Base-by-base conservation (phyloP, 2,113 vertebrate genomes). In the Dicerorhinus sumatrensis region DNA sequence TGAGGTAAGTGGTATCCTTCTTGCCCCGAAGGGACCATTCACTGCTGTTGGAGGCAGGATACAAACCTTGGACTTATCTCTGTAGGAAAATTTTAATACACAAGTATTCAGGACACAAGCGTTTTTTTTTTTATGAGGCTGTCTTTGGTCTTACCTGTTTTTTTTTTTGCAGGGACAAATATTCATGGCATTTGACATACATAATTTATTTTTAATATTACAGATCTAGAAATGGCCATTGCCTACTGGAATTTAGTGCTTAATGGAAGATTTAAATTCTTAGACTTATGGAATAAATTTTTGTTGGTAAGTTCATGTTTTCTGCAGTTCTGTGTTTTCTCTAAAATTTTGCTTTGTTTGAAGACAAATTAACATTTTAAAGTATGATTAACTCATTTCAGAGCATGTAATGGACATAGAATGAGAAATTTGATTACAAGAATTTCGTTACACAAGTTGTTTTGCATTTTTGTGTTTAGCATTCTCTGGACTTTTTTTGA, bases 221-320 rank as follows among this genome's bases (percentile, higher is more conserved):
- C 99, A 99, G 99, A 99, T 99, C 99, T 99, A 99, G 99, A 99
- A 99, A 99, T 99, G 99, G 99, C 99, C 98, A 99, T 99, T 98
- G 99, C 99, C 94, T 99, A 99, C 98, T 99, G 99, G 99, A 99
- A 99, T 99, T 99, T 99, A 99, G 99, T 99, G 98, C 99, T 99
- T 98, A 99, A 99, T 97, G 99, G 99, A 99, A 99, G 99, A 99
- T 99, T 99, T 99, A 99, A 99, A 99, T 99, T 99, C 99, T 98
- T 99, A 99, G 99, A 99, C 98, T 99, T 99, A 98, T 99, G 99
- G 99, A 99, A 99, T 98, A 99, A 99, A 98, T 99, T 99, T 99
- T 99, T 99, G 98, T 99, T 99, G 99, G 99, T 99, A 99, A 99
- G 99, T 99, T 98, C 94, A 97, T 95, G 46, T 96, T 95, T 98